Conservation (phyloP, 2,888 invertebrate species). For the Aplocera efformata region DNA sequence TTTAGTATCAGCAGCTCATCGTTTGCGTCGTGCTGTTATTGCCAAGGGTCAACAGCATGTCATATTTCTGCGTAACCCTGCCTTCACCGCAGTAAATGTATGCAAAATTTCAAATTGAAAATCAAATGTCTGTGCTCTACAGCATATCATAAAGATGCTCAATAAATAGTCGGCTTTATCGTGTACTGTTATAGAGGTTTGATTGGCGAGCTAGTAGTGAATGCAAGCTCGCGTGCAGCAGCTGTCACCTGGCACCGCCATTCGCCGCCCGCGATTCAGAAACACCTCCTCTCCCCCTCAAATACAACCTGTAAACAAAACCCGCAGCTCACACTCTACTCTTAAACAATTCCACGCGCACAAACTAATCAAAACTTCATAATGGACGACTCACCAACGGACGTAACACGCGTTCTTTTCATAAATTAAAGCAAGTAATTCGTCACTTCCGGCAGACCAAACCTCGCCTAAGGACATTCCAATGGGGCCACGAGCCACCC, state of each 20-base stretch:
- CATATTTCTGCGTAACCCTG: no score
- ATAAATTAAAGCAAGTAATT: conserved; percentile 36
- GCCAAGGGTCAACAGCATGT: conserved; percentile 24
- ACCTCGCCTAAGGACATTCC: conserved; percentile 58
- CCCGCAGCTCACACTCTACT: conserved; percentile 36
- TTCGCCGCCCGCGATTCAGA: conserved; percentile 53
- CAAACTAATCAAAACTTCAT: conserved; percentile 40
- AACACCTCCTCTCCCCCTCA: conserved; percentile 61
- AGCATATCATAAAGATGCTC: conserved; percentile 30
- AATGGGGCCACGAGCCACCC: conserved; percentile 49
- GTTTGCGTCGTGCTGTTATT: conserved; percentile 1
- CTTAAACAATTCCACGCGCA: conserved; percentile 35
- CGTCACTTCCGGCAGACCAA: conserved; percentile 31
- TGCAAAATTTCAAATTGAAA: conserved; percentile 42
- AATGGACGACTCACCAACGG: conserved; percentile 38
- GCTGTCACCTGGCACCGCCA: conserved; percentile 78
- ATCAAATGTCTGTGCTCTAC: conserved; percentile 38
- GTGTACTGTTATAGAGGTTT: conserved; percentile 42
- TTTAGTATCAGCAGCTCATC: conserved; percentile 6
- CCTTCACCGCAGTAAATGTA: conserved; percentile 28
- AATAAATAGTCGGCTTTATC: conserved; percentile 51
- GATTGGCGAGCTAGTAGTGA: conserved; percentile 50
- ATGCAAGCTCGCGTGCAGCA: conserved; percentile 73
- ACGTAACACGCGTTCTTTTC: conserved; percentile 39
- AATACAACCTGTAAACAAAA: conserved; percentile 60